Evolutionary conservation across 2,888 invertebrate species (phyloP), one percentile per base, ranked within the genome.

Genomic region (Pristionchus fissidentatus): DNA sequence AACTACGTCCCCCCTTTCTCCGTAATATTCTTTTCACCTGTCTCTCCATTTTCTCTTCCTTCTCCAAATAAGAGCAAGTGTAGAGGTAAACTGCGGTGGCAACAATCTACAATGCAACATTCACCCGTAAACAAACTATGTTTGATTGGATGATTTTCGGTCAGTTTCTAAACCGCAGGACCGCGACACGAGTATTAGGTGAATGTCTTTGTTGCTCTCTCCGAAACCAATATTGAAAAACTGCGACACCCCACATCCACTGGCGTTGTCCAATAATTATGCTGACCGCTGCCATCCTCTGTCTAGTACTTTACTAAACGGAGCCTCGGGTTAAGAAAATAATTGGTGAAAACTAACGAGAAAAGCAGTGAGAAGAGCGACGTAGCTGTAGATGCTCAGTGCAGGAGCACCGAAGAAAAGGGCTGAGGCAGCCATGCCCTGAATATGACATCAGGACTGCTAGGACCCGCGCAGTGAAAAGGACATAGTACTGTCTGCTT

Each of bases 331-430:
- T 22, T 4, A 55, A 55, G 15, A 22, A 55, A n/a, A 55, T 7
- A 55, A 55, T 55, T 7, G 55, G 22, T 13, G 7, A 55, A 22
- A 26, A 1, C 41, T 22, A 13, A 77, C 77, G 49, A 77, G 32
- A 22, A 49, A 49, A 0, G 29, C 35, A 35, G 52, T 52, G 4
- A 77, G 29, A 41, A 77, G 46, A 32, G n/a, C 77, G 49, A 77
- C 49, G 19, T 49, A 77, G 7, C 49, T 22, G 77, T 77, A 77
- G 3, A 77, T 77, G 22, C 49, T 49, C 7, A 77, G 77, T 0
- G 41, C 46, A 7, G 77, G 19, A 1, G 77, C 46, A 35, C 46
- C 32, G 32, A 77, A 77, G 77, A 77, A 77, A 22, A 77, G 46
- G 7, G 19, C 29, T 0, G 77, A 49, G 1, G 77, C 49, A 5